A percentile compares a stretch with the other conserved stretches of the same genome.
These are phyloP conservation scores for Napeogenes inachia DNA, from an alignment of 2,888 invertebrate genomes.

Conservation along the genomic window DNA sequence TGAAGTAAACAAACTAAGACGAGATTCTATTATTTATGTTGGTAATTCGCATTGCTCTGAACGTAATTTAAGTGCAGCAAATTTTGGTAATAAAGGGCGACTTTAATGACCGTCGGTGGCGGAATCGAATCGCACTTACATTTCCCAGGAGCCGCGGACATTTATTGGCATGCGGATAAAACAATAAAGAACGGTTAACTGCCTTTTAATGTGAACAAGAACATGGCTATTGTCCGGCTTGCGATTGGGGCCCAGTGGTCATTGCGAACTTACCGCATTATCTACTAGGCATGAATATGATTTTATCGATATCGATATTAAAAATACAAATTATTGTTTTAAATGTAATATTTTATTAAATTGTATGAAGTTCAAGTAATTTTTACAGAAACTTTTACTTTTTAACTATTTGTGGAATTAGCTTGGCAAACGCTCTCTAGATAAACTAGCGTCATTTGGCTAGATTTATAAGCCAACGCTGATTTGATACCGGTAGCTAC, in stretches of 20 bases:
- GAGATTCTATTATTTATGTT: constrained; percentile 6
- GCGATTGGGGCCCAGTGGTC: constrained; percentile 69
- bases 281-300: constrained; percentile 37
- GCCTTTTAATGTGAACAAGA: constrained; percentile 76
- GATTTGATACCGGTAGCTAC: too few species aligned
- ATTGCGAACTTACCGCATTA: constrained; percentile 55
- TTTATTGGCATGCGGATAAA: constrained; percentile 71
- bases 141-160: constrained; percentile 71
- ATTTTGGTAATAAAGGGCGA: constrained; percentile 60
- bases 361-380: too few species aligned
- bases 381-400: too few species aligned
- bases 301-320: constrained; percentile 40
- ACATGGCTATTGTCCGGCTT: constrained; percentile 67
- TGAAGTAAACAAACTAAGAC: background rate
- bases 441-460: too few species aligned
- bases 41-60: constrained; percentile 37
- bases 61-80: constrained; percentile 54
- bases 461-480: too few species aligned
- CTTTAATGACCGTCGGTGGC: constrained; percentile 55
- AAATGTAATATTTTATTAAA: constrained; percentile 8
- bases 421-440: too few species aligned
- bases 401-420: too few species aligned
- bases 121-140: constrained; percentile 57
- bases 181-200: constrained; percentile 77
- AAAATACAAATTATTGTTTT: constrained; percentile 32